Conservation (phyloP, 2,113 vertebrate genomes). For the Eretmodus cyanostictus region DNA sequence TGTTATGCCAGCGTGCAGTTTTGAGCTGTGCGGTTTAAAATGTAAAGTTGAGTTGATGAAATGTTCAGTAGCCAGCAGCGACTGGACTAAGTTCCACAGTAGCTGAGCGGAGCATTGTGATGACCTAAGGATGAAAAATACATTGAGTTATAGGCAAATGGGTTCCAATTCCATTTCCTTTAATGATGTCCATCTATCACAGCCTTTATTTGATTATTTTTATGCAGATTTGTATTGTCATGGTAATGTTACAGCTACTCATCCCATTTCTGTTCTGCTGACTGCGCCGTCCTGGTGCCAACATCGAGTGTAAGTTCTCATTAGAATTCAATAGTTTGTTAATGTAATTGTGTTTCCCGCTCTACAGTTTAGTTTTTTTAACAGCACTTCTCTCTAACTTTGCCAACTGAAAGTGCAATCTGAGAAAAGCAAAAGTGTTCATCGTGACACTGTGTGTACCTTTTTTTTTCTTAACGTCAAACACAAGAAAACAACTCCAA, state of each 20-base stretch:
- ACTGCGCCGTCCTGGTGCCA: constrained; percentile 15
- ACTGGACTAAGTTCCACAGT: not conserved
- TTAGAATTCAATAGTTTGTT: constrained; percentile 17
- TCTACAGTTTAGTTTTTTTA: not conserved
- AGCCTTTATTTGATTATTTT: constrained; percentile 14
- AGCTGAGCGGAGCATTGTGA: constrained; percentile 1
- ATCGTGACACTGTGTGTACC: not conserved
- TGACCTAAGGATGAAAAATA: not conserved
- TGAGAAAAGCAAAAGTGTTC: not conserved
- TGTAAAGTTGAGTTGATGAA: not conserved
- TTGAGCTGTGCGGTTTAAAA: not conserved
- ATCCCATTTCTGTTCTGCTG: constrained; percentile 31
- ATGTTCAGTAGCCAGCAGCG: not conserved
- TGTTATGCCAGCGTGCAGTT: not conserved
- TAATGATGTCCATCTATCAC: constrained; percentile 38
- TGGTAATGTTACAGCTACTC: constrained; percentile 17
- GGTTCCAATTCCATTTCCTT: not conserved
- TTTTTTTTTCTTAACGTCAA: not conserved
- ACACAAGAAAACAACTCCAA: not conserved
- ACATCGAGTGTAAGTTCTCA: not conserved
- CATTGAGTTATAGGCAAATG: not conserved
- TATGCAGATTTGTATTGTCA: constrained; percentile 37
- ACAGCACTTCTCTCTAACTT: constrained; percentile 1
- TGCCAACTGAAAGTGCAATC: not conserved
- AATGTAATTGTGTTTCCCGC: constrained; percentile 7